Conservation (phyloP, 2,113 vertebrate species). For the Anolis carolinensis region DNA sequence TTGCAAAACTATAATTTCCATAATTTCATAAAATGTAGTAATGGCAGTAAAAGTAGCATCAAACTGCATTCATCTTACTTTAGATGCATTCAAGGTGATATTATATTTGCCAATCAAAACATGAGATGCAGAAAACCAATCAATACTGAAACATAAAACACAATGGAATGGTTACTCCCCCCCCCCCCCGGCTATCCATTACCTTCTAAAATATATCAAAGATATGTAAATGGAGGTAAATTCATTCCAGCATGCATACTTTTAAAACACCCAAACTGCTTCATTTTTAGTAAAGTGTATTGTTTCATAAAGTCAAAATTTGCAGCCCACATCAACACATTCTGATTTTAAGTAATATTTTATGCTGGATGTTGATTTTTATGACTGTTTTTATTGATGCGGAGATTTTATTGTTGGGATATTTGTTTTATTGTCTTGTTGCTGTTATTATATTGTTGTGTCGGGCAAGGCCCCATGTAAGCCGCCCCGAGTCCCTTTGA, state of each 20-base stretch:
- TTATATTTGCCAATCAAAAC: neutral
- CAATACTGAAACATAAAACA: neutral
- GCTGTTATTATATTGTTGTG: too few species aligned
- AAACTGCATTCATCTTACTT: too few species aligned
- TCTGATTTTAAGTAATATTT: neutral
- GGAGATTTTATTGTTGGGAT: too few species aligned
- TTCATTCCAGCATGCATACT: neutral
- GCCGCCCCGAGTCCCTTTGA: too few species aligned
- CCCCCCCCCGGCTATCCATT: too few species aligned
- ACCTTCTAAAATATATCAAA: neutral
- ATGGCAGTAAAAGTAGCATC: too few species aligned
- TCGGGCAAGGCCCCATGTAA: too few species aligned
- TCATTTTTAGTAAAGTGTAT: neutral
- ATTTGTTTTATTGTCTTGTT: too few species aligned
- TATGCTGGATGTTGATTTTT: too few species aligned
- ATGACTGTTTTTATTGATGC: too few species aligned
- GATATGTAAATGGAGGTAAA: neutral
- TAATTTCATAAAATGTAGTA: too few species aligned
- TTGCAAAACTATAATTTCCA: too few species aligned
- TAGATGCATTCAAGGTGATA: neutral
- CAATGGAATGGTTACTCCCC: neutral
- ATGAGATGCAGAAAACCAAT: neutral
- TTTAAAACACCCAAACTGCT: neutral
- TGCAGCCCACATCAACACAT: neutral
- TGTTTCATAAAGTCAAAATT: neutral